Conservation (phyloP, 2,888 invertebrate genomes). For the Zootermopsis nevadensis region DNA sequence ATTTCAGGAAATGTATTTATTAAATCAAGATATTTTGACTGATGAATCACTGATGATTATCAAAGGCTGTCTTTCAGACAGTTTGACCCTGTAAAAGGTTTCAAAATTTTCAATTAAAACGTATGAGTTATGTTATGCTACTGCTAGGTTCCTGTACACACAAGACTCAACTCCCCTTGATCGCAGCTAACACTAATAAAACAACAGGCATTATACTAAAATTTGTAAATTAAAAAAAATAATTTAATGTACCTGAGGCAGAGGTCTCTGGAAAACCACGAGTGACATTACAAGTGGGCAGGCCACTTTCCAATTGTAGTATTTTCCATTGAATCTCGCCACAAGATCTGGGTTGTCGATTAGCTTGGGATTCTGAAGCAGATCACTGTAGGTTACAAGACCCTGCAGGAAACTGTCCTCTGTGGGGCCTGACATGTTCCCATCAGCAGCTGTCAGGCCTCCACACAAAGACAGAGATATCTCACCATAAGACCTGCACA, state of each 20-base stretch:
- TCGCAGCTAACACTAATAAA: too few species aligned
- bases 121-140: too few species aligned
- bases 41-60: too few species aligned
- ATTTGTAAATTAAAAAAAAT: background rate
- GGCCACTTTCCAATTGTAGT: slow-evolving; percentile 91
- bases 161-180: too few species aligned
- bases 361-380: slow-evolving; percentile 74
- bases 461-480: slow-evolving; percentile 85
- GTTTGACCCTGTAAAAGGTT: too few species aligned
- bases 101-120: too few species aligned
- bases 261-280: slow-evolving; percentile 85
- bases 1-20: too few species aligned
- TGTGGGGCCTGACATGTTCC: slow-evolving; percentile 60
- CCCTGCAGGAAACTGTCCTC: slow-evolving; percentile 73
- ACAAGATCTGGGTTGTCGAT: slow-evolving; percentile 85
- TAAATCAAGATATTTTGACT: too few species aligned
- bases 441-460: slow-evolving; percentile 67
- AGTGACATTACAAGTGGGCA: slow-evolving; percentile 90
- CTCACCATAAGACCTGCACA: slow-evolving; percentile 67
- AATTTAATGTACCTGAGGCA: slow-evolving; percentile 73
- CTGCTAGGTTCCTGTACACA: too few species aligned
- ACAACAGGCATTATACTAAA: too few species aligned
- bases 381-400: slow-evolving; percentile 71
- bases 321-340: slow-evolving; percentile 87
- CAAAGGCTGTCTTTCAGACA: too few species aligned